Percentiles rank a stretch among this genome's conserved stretches.
Evolutionary conservation across 1,140 invertebrate genomes (phyloP).

Genomic region (Conopomorpha cramerella): DNA sequence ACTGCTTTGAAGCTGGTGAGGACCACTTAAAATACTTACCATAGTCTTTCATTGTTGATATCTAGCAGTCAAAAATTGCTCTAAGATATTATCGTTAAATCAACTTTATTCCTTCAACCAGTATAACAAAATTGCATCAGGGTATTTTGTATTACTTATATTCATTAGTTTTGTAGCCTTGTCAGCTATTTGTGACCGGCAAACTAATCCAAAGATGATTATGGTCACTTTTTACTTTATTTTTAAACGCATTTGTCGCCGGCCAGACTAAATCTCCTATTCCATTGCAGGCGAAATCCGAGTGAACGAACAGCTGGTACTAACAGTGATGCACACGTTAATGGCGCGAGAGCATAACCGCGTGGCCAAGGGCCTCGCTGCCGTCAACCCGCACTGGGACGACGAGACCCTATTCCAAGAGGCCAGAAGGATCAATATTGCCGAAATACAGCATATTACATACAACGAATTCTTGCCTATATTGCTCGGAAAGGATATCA

Average conservation of each 20-base stretch:
- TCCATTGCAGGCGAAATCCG: slow-evolving; percentile 73
- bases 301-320: slow-evolving; percentile 79
- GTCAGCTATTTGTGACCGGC: no score
- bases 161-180: no score
- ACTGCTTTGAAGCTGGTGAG: slow-evolving; percentile 87
- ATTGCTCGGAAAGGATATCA: slow-evolving; percentile 71
- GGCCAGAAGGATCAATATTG: slow-evolving; percentile 75
- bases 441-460: slow-evolving; percentile 85
- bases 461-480: slow-evolving; percentile 88
- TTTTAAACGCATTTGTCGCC: no score
- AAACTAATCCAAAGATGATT: no score
- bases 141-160: no score
- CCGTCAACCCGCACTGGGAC: slow-evolving; percentile 80
- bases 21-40: no score
- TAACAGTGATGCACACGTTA: slow-evolving; percentile 82
- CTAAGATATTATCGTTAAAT: no score
- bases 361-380: slow-evolving; percentile 66
- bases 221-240: no score
- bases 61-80: no score
- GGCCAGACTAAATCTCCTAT: no score
- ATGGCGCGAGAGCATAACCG: slow-evolving; percentile 86
- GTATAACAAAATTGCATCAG: no score
- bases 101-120: no score
- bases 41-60: slow-evolving; percentile 1
- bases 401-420: slow-evolving; percentile 85